phyloP scores from a whole-genome alignment of 2,888 invertebrate genomes.

The Agrotis puta region DNA sequence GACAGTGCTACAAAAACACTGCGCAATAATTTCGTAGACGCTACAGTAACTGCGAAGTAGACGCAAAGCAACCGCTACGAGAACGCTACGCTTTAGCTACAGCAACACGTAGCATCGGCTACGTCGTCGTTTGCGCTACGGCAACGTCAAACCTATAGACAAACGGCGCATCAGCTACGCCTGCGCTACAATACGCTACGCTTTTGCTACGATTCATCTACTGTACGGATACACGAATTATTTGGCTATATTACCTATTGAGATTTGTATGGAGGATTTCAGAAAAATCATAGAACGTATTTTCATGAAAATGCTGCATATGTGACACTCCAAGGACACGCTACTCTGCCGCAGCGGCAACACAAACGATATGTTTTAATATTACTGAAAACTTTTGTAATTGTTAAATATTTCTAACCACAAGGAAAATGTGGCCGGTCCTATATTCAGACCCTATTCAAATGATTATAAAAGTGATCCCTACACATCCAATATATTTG shows the following conservation, averaged over 20 bases:
- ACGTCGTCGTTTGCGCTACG: not conserved
- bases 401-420: slow-evolving; percentile 6
- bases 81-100: not conserved
- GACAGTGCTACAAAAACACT: not conserved
- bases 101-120: not conserved
- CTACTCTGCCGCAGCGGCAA: not conserved
- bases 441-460: slow-evolving; percentile 46
- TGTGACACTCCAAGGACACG: not conserved
- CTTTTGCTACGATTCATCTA: not conserved
- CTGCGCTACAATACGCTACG: not conserved
- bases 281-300: not conserved
- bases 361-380: not conserved
- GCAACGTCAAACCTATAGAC: not conserved
- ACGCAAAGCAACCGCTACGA: slow-evolving; percentile 4
- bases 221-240: not conserved
- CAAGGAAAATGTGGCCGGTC: slow-evolving; percentile 28
- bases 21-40: not conserved
- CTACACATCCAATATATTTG: slow-evolving; percentile 32
- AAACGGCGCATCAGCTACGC: not conserved
- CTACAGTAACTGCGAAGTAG: not conserved
- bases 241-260: not conserved
- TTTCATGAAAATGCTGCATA: not conserved
- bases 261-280: not conserved
- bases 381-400: not conserved
- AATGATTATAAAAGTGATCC: slow-evolving; percentile 44